These are phyloP conservation scores for Tauraco hartlaubi DNA, from an alignment of 2,797 vertebrate species.

Conservation along the genomic window DNA sequence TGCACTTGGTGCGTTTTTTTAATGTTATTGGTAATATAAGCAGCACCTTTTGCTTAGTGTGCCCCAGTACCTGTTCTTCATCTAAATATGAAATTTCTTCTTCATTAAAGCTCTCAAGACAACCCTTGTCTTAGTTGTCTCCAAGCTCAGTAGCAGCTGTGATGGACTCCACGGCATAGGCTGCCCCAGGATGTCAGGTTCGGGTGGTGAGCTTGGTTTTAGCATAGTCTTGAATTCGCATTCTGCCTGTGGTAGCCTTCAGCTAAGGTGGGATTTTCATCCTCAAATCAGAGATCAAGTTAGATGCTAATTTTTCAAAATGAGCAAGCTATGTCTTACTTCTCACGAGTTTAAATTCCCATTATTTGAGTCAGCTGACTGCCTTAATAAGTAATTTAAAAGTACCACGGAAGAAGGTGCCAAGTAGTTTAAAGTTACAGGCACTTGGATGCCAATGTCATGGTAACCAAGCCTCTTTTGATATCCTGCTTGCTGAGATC, in stretches of 20 bases:
- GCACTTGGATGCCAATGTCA: neutral
- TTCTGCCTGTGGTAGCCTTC: neutral
- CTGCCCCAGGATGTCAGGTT: neutral
- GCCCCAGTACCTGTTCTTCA: neutral
- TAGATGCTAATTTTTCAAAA: neutral
- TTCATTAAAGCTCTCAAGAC: neutral
- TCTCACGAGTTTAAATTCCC: rapidly evolving
- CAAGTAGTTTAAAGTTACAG: neutral
- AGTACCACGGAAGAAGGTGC: rapidly evolving
- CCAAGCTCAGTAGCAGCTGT: rapidly evolving
- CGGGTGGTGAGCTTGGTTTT: neutral
- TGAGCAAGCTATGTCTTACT: neutral
- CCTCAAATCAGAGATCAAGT: neutral
- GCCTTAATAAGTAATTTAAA: neutral
- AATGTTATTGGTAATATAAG: neutral
- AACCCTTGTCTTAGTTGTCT: neutral
- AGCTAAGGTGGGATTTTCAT: neutral
- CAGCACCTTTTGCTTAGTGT: neutral
- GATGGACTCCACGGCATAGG: rapidly evolving
- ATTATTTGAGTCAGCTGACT: neutral
- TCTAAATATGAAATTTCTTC: neutral
- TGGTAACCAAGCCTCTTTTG: neutral
- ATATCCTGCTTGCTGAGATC: neutral
- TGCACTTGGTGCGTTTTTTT: neutral
- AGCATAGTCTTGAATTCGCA: rapidly evolving